phyloP scores from a whole-genome alignment of 2,888 invertebrate species.

The Kryphioiulus occultus region DNA sequence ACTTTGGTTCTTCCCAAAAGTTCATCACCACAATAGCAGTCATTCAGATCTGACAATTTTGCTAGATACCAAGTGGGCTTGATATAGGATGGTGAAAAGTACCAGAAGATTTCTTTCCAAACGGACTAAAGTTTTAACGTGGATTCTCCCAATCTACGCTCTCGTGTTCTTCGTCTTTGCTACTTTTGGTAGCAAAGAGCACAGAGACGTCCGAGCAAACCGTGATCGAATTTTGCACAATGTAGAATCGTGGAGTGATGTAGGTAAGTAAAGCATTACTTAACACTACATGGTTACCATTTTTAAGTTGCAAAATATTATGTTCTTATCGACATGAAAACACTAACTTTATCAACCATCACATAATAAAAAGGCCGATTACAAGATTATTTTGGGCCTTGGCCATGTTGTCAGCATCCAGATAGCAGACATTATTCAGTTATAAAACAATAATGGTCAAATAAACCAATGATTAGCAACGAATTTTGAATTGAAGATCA shows the following conservation, averaged over 20 bases:
- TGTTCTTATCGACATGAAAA: background rate
- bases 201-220: background rate
- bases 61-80: background rate
- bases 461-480: no score
- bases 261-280: conserved; percentile 7
- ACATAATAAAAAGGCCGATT: background rate
- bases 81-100: conserved; percentile 50
- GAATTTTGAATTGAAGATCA: no score
- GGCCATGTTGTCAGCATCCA: background rate
- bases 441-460: no score
- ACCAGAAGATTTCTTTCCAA: background rate
- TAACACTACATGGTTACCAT: background rate
- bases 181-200: conserved; percentile 49
- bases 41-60: background rate
- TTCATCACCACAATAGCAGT: background rate
- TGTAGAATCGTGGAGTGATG: conserved; percentile 4
- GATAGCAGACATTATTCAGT: no score
- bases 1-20: background rate
- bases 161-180: conserved; percentile 47
- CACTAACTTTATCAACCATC: background rate
- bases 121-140: conserved; percentile 52
- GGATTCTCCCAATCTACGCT: conserved; percentile 51
- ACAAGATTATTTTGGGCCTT: background rate
- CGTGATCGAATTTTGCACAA: conserved; percentile 37
- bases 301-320: background rate